Conservation (phyloP, 2,888 invertebrate genomes). For the Julus scanicus region DNA sequence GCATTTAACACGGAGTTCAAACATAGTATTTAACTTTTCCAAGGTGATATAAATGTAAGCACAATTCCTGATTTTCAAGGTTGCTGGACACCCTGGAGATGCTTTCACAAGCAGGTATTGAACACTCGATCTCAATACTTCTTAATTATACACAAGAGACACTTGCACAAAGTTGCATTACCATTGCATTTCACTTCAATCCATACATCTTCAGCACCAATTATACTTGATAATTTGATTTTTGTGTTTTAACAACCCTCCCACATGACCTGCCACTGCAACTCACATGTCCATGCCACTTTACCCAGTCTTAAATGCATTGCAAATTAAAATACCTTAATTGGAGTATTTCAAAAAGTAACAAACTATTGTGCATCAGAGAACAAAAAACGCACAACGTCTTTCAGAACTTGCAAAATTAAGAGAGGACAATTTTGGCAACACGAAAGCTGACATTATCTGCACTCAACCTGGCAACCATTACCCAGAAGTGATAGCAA, state of each 20-base stretch:
- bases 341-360: conserved; percentile 25
- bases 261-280: neutral
- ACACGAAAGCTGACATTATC: neutral
- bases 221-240: neutral
- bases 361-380: conserved; percentile 3
- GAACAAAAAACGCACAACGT: neutral
- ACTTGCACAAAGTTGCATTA: no score
- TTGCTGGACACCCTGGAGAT: no score
- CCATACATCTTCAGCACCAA: neutral
- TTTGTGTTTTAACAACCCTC: neutral
- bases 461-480: neutral
- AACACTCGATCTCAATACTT: no score
- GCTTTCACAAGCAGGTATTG: no score
- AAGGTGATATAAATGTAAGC: no score
- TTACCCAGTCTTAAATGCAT: neutral
- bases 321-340: conserved; percentile 14
- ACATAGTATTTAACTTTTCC: no score
- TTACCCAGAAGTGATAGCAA: neutral
- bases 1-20: no score
- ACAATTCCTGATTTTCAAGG: no score
- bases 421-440: neutral
- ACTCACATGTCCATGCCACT: neutral
- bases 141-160: no score
- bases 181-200: no score
- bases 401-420: neutral